phyloP scores from a whole-genome alignment of 2,797 vertebrate species.

The Cyprinodon diabolis region DNA sequence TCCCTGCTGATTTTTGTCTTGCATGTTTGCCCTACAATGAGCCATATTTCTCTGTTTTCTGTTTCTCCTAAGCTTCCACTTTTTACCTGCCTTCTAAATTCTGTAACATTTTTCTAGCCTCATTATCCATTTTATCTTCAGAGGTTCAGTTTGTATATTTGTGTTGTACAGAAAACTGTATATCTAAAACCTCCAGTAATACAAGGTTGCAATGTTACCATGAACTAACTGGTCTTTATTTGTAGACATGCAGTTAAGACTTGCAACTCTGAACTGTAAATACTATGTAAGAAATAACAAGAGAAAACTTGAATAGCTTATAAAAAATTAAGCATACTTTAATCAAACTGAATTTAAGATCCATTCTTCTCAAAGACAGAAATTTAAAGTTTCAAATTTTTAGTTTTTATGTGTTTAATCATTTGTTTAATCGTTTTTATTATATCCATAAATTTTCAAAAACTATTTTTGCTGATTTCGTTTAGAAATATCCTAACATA shows the following conservation, averaged over 20 bases:
- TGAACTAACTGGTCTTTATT: neutral
- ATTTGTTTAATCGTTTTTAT: no score
- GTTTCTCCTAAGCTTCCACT: no score
- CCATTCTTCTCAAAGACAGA: neutral
- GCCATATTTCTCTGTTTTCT: neutral
- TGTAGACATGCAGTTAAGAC: neutral
- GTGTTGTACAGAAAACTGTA: neutral
- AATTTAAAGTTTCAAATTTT: neutral
- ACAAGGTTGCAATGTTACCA: neutral
- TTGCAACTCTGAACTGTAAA: neutral
- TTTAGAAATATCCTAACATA: no score
- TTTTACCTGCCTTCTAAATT: neutral
- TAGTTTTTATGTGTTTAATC: neutral
- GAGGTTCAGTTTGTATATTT: neutral
- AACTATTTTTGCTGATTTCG: no score
- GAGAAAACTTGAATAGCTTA: neutral
- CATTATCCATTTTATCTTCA: neutral
- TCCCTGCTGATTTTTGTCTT: neutral
- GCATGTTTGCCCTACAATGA: neutral
- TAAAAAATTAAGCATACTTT: neutral
- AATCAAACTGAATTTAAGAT: no score
- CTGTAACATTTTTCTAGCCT: neutral
- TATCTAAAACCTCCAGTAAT: no score
- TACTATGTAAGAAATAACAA: neutral
- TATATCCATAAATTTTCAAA: no score